Evolutionary conservation across 2,113 vertebrate genomes (phyloP), one percentile per base, ranked within the genome.

Genomic region (Poeciliopsis turrubarensis): DNA sequence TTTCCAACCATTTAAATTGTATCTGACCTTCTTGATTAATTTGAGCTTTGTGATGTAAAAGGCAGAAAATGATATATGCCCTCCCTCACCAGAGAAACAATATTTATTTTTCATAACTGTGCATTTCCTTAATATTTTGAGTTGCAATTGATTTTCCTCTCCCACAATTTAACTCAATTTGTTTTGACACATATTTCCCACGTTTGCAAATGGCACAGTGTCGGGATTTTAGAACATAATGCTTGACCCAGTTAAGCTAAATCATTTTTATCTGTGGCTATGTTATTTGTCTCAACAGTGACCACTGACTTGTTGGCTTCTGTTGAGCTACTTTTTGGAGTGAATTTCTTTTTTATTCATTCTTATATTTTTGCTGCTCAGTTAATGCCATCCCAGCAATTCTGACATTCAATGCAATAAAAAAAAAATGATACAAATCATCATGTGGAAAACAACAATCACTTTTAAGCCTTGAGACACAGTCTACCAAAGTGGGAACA

Each of bases 1-100:
- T 83, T 83, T 84, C 69, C 70, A 69, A 87, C 86, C 89, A 91
- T 90, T 92, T 91, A 90, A 81, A 87, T 90, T 65, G 77, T 83
- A 80, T 87, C 77, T 77, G 81, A 90, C 90, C 88, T 87, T 89
- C 82, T 79, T 67, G 84, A 87, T 75, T 66, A 84, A 84, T 82
- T 84, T 66, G 68, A 85, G 83, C 82, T 78, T 86, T 89, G 83
- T 87, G 86, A 89, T 80, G 86, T 84, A 86, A 90, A 88, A 92
- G 13, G 37, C 11, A 57, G 84, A 92, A 89, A 75, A 70, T 65
- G 6, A 79, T 76, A 86, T 82, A 80, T 51, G 31, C 70, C 68
- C 75, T 68, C 3, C 72, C 73, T 70, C 60, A 51, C 72, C 87
- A 80, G 82, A 73, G 65, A 65, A 14, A 8, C 26, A 19, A 12